Conservation (phyloP, 2,797 vertebrate genomes). For the Diceros bicornis region DNA sequence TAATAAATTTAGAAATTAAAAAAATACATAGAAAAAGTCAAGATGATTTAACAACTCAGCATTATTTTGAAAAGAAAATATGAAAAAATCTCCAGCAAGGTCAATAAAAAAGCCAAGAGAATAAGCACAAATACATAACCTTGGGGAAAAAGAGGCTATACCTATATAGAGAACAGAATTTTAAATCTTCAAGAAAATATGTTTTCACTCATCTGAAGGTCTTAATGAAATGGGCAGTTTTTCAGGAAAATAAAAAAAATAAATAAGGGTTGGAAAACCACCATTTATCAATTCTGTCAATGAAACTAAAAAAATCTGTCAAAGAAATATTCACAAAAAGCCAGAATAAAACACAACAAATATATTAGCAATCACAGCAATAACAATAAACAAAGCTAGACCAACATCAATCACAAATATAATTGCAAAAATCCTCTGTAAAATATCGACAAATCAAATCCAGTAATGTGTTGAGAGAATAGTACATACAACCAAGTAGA, state of each 20-base stretch:
- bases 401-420: background rate
- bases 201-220: background rate
- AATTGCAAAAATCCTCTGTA: background rate
- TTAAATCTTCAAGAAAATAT: background rate
- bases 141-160: background rate
- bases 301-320: background rate
- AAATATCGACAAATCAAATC: background rate
- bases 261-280: background rate
- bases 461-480: background rate
- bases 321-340: background rate
- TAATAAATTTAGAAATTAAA: background rate
- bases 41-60: background rate
- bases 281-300: background rate
- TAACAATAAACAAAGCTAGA: background rate
- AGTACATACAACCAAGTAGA: background rate
- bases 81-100: background rate
- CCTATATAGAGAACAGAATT: background rate
- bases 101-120: background rate
- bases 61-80: background rate
- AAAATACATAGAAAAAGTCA: background rate
- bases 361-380: background rate
- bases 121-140: background rate
- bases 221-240: background rate
- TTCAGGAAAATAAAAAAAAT: constrained; percentile 9
- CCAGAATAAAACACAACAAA: background rate